These are phyloP conservation scores for Rhabdornis inornatus DNA, from an alignment of 2,113 vertebrate genomes.

Conservation along the genomic window DNA sequence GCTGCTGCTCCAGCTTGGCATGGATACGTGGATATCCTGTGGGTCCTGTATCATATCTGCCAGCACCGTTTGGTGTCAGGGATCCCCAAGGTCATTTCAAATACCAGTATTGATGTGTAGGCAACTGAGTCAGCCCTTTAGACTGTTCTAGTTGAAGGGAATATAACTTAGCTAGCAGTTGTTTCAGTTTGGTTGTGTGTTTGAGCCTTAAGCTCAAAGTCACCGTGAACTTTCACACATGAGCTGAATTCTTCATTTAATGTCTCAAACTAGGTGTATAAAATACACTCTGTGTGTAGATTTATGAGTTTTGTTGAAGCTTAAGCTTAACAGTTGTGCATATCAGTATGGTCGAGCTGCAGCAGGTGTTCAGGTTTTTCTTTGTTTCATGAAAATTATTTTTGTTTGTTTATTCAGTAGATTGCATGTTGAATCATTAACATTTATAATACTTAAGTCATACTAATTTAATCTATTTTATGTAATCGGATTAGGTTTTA, in stretches of 20 bases:
- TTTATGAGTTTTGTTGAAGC: neutral
- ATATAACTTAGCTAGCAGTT: neutral
- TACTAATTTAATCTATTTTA: neutral
- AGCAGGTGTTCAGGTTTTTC: neutral
- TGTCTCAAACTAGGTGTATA: neutral
- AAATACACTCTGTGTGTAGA: neutral
- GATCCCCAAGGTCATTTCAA: neutral
- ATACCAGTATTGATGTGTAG: neutral
- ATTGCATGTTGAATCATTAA: neutral
- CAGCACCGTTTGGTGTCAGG: rapidly evolving
- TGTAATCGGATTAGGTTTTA: neutral
- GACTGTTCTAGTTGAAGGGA: neutral
- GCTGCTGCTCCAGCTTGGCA: neutral
- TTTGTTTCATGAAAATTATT: neutral
- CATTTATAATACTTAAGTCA: neutral
- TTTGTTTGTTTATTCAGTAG: neutral
- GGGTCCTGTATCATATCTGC: neutral
- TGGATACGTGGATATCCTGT: neutral
- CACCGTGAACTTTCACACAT: neutral
- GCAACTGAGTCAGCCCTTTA: neutral
- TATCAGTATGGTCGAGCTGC: neutral
- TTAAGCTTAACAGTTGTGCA: neutral
- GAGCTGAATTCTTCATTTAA: neutral
- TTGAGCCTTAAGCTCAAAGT: neutral
- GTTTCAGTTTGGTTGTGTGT: neutral